These are phyloP conservation scores for Agapornis roseicollis DNA, from an alignment of 2,113 vertebrate genomes.

Conservation along the genomic window DNA sequence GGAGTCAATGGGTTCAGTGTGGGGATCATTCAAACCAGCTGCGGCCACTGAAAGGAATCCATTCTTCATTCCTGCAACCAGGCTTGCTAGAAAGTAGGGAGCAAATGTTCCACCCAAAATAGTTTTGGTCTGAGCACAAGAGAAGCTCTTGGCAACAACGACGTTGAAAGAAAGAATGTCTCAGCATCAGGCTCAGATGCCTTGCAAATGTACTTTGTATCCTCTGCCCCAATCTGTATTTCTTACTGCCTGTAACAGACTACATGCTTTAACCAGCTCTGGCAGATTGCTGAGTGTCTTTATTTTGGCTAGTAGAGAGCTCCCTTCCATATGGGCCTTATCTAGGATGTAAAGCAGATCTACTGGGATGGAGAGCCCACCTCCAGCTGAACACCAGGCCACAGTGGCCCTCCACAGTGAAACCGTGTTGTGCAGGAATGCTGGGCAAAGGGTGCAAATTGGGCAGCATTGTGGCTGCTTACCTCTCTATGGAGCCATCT, in stretches of 20 bases:
- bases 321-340: neutral
- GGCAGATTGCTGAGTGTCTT: neutral
- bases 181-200: conserved; percentile 17
- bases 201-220: conserved; percentile 30
- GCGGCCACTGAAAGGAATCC: conserved; percentile 26
- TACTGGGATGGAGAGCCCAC: neutral
- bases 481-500: rapidly evolving
- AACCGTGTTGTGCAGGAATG: neutral
- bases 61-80: conserved; percentile 8
- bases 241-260: conserved; percentile 4
- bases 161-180: neutral
- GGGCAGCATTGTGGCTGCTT: neutral
- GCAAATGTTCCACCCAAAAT: conserved; percentile 48
- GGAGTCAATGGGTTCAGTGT: conserved; percentile 49
- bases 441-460: neutral
- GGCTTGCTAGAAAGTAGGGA: conserved; percentile 61
- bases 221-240: neutral
- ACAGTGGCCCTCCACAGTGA: neutral
- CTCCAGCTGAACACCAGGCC: neutral
- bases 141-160: conserved; percentile 44
- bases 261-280: neutral
- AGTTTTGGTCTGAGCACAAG: conserved; percentile 54
- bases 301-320: conserved; percentile 34
- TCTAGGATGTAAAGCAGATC: neutral
- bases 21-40: conserved; percentile 62